Conservation (phyloP, 2,113 vertebrate species). For the Myiozetetes cayanensis region DNA sequence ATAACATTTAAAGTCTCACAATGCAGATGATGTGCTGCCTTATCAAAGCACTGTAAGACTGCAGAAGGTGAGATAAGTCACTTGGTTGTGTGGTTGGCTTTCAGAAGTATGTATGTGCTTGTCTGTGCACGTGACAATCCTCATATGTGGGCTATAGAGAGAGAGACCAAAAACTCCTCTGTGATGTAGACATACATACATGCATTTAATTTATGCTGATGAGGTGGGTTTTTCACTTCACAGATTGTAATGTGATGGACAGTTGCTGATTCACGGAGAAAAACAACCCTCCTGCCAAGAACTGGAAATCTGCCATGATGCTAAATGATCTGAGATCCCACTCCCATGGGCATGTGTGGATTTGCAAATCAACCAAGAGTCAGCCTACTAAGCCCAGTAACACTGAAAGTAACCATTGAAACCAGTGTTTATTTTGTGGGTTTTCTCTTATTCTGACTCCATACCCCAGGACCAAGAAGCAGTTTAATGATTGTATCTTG, state of each 20-base stretch:
- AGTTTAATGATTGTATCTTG: not conserved
- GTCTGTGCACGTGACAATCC: not conserved
- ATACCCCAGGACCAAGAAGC: not conserved
- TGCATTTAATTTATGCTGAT: not conserved
- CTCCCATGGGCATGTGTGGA: not conserved
- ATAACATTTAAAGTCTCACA: not conserved
- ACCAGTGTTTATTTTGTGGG: not conserved
- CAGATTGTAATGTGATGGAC: slow-evolving; percentile 47
- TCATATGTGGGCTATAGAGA: not conserved
- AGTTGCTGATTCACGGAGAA: slow-evolving; percentile 44
- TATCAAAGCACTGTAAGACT: not conserved
- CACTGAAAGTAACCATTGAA: not conserved
- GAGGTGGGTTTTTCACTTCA: slow-evolving; percentile 25
- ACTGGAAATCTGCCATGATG: slow-evolving; percentile 29
- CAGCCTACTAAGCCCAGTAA: not conserved
- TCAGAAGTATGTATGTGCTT: not conserved
- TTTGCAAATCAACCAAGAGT: slow-evolving; percentile 24
- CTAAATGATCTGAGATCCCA: slow-evolving; percentile 33
- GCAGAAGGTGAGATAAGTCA: not conserved
- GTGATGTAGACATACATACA: not conserved
- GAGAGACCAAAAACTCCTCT: not conserved
- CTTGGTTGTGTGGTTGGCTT: not conserved
- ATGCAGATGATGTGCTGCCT: not conserved
- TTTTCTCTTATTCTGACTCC: not conserved
- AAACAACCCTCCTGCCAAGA: slow-evolving; percentile 42